Evolutionary conservation across 2,113 vertebrate species (phyloP).

Genomic region (Oreochromis tanganicae): DNA sequence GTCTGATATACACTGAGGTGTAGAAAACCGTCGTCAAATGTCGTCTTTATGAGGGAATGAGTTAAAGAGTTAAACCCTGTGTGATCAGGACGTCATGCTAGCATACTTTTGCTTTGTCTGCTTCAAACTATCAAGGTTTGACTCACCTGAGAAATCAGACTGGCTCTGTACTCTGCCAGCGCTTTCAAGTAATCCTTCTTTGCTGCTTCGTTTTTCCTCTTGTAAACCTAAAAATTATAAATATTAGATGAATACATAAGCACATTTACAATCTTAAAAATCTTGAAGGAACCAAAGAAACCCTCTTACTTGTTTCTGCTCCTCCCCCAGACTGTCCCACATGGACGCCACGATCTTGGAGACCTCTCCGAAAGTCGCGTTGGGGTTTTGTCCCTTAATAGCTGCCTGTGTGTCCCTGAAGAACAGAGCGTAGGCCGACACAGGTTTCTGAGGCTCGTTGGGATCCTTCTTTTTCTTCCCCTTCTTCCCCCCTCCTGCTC

Average conservation of each 20-base stretch:
- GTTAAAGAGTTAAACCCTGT: not conserved
- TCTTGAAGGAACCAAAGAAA: not conserved
- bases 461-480: constrained; percentile 81
- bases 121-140: not conserved
- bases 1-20: not conserved
- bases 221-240: constrained; percentile 77
- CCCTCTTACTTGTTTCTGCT: constrained; percentile 84
- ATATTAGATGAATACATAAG: not conserved
- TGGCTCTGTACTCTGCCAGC: constrained; percentile 79
- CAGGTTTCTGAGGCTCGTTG: constrained; percentile 85
- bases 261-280: not conserved
- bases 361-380: constrained; percentile 87
- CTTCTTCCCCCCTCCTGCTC: constrained; percentile 52
- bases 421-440: constrained; percentile 88
- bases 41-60: too few species aligned
- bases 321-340: constrained; percentile 93
- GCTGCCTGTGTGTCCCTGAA: constrained; percentile 90
- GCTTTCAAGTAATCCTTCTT: constrained; percentile 88
- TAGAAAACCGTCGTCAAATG: too few species aligned
- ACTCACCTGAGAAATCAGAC: constrained; percentile 78
- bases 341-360: constrained; percentile 92
- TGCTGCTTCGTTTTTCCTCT: constrained; percentile 85
- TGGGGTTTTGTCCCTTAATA: constrained; percentile 91
- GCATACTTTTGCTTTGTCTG: not conserved
- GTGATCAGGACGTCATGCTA: not conserved